Evolutionary conservation across 2,113 vertebrate species (phyloP), one percentile per base, ranked within the genome.

Genomic region (Stegostoma tigrinum): DNA sequence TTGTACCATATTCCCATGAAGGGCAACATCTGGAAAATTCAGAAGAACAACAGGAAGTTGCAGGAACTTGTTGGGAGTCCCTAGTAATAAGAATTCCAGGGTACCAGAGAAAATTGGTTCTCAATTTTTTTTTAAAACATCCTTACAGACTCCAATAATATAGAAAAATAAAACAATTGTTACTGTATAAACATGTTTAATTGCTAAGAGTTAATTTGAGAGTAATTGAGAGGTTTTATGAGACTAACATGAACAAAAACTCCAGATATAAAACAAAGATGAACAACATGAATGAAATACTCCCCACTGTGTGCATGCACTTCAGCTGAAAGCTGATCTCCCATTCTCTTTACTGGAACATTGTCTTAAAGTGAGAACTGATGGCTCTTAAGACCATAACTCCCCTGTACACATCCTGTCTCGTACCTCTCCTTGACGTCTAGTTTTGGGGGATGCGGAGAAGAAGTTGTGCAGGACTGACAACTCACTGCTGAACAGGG

Each of bases 401-500:
- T n/a, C n/a, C n/a, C 48, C 48, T 48, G 2, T 48, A 48, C 48
- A 48, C 38, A 30, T 2, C 38, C 38, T 68, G 64, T 38, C 8
- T 72, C 97, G 97, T 91, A 99, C 99, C 98, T 99, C 98, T 48
- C 99, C 99, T 85, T 99, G 99, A 30, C 99, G 98, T 5, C 99
- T 97, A 0, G 97, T 98, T 97, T 98, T 99, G 10, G 99, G 99
- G 21, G 99, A 99, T 0, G 98, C 98, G 52, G 98, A 99, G 97
- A 99, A 99, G 96, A 99, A 99, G 96, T 99, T 99, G 97, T 99
- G 99, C 96, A 99, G 97, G 95, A 99, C 98, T 0, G 99, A 99
- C 45, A 99, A 98, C 85, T 99, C 99, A 0, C 96, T 98, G 97
- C 98, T 99, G 97, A 99, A 99, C 8, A 99, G 98, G 0, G 98